Conservation (phyloP, 1,140 invertebrate genomes). For the Vanessa atalanta region DNA sequence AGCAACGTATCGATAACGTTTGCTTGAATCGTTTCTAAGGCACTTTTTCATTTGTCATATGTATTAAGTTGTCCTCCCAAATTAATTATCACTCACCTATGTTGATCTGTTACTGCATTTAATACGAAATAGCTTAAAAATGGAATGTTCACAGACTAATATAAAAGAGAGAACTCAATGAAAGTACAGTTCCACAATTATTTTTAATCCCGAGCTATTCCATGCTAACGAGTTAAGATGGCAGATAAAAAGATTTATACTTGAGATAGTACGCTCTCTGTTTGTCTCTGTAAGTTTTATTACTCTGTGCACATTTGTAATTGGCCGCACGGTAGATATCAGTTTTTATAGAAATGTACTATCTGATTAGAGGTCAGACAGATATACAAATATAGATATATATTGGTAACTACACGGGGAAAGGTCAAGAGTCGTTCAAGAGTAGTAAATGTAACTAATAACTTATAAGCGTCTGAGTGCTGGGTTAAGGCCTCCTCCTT, state of each 20-base stretch:
- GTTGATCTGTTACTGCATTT: too few species aligned
- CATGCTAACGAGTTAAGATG: constrained; percentile 30
- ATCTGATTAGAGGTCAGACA: not conserved
- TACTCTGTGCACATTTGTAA: constrained; percentile 25
- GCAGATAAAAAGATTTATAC: constrained; percentile 24
- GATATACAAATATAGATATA: not conserved
- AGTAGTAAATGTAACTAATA: too few species aligned
- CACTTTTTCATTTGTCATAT: too few species aligned
- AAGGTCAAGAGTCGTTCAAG: too few species aligned
- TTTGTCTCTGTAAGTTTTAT: constrained; percentile 29
- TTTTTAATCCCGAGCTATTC: not conserved
- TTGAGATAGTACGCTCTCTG: constrained; percentile 7
- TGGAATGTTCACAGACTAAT: not conserved
- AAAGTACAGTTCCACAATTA: constrained; percentile 8
- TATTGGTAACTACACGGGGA: not conserved
- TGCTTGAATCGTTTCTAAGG: too few species aligned
- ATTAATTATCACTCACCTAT: too few species aligned
- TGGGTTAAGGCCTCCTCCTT: too few species aligned
- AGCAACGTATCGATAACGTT: too few species aligned
- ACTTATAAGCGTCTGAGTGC: too few species aligned
- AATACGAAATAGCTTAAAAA: not conserved
- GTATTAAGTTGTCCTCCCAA: too few species aligned
- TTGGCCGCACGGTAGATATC: constrained; percentile 19
- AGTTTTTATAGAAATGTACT: constrained; percentile 1
- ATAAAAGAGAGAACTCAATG: constrained; percentile 1